These are phyloP conservation scores for Phycodurus eques DNA, from an alignment of 2,113 vertebrate species.

Conservation along the genomic window DNA sequence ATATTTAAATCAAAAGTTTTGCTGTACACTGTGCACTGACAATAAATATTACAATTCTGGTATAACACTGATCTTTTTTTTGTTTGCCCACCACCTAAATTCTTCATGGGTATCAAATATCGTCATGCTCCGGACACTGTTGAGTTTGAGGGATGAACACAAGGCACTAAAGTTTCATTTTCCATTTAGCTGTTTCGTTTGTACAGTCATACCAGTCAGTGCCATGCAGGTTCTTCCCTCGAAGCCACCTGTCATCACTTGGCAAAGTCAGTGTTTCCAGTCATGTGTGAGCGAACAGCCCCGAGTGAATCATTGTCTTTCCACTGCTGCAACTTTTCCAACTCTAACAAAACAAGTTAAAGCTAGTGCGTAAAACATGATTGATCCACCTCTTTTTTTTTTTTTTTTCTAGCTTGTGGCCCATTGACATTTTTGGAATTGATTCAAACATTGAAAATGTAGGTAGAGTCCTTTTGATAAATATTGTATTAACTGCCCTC, in stretches of 20 bases:
- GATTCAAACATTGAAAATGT: background rate
- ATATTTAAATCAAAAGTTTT: too few species aligned
- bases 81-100: background rate
- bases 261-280: slow-evolving; percentile 31
- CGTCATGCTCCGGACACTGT: background rate
- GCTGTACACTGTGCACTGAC: too few species aligned
- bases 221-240: slow-evolving; percentile 24
- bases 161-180: slow-evolving; percentile 14
- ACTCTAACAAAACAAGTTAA: slow-evolving; percentile 12
- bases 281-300: slow-evolving; percentile 46
- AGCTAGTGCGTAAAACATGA: slow-evolving; percentile 26
- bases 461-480: background rate
- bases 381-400: slow-evolving; percentile 17
- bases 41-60: too few species aligned
- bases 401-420: slow-evolving; percentile 12
- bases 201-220: slow-evolving; percentile 17
- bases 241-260: slow-evolving; percentile 12
- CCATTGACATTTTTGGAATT: slow-evolving; percentile 1
- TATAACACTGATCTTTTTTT: too few species aligned
- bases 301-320: slow-evolving; percentile 62
- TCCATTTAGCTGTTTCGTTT: slow-evolving; percentile 21
- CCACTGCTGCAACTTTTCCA: slow-evolving; percentile 26
- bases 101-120: background rate
- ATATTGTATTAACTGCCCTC: background rate
- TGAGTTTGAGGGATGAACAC: slow-evolving; percentile 11